A percentile compares a stretch with the other conserved stretches of the same genome.
These are phyloP conservation scores for Anastrepha ludens DNA, from an alignment of 1,140 invertebrate species.

Conservation along the genomic window DNA sequence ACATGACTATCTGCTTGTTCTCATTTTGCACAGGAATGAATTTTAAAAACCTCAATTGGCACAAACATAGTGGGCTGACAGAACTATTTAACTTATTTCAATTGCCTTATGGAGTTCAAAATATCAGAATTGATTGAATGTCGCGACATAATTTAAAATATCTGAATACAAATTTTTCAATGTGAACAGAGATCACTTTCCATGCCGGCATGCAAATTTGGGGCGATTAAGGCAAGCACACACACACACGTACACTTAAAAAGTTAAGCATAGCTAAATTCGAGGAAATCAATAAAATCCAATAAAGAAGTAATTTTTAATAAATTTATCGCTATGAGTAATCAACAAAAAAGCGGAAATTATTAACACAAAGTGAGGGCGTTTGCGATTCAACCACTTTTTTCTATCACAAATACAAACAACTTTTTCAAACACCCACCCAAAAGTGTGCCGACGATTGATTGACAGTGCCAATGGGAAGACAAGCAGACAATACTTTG, in stretches of 20 bases:
- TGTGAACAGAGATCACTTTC: conserved; percentile 20
- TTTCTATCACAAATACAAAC: not conserved
- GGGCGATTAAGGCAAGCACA: not conserved
- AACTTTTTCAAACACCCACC: conserved; percentile 15
- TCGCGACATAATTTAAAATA: conserved; percentile 16
- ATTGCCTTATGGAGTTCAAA: no score
- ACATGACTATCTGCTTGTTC: no score
- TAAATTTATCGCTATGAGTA: conserved; percentile 22
- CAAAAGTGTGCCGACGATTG: not conserved
- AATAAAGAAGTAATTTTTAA: conserved; percentile 17
- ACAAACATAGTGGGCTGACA: no score
- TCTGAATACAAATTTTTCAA: not conserved
- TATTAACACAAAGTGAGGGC: conserved; percentile 44
- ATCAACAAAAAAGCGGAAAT: conserved; percentile 40
- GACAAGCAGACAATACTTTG: not conserved
- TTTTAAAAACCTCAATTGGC: no score
- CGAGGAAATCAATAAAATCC: not conserved
- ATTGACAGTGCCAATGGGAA: not conserved
- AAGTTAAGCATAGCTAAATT: not conserved
- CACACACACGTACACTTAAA: not conserved
- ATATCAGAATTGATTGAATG: not conserved
- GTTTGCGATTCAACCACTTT: not conserved
- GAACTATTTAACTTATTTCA: no score
- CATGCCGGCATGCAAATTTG: conserved; percentile 28
- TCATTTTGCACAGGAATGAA: no score